Percentiles rank a stretch among this genome's conserved stretches.
Conservation (phyloP, 1,140 invertebrate genomes). For the Polyergus mexicanus region DNA sequence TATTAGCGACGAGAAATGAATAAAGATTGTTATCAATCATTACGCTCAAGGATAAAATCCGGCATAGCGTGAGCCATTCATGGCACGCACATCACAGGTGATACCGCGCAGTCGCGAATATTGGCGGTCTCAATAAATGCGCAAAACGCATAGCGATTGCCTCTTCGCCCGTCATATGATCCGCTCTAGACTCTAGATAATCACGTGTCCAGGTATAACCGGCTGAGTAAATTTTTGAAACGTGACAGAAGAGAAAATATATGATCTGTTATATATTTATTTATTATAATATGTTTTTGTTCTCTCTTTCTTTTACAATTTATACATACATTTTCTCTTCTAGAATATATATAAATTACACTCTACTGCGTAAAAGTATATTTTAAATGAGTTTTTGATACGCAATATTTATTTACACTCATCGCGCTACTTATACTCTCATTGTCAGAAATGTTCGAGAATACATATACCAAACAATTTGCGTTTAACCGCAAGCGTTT, state of each 20-base stretch:
- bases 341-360: neutral
- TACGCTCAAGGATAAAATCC: neutral
- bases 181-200: too few species aligned
- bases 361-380: neutral
- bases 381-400: neutral
- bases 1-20: neutral
- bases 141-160: neutral
- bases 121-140: neutral
- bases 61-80: neutral
- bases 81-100: slow-evolving; percentile 12
- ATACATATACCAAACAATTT: neutral
- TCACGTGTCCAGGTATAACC: neutral
- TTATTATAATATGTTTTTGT: neutral
- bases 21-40: neutral
- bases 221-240: neutral
- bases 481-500: neutral
- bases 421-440: neutral
- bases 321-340: neutral
- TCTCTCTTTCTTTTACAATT: neutral
- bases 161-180: neutral
- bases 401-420: neutral
- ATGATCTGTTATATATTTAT: neutral
- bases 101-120: slow-evolving; percentile 32
- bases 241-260: neutral
- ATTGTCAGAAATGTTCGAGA: neutral